Evolutionary conservation across 2,888 invertebrate genomes (phyloP).

Genomic region (Drosophila anomalata): DNA sequence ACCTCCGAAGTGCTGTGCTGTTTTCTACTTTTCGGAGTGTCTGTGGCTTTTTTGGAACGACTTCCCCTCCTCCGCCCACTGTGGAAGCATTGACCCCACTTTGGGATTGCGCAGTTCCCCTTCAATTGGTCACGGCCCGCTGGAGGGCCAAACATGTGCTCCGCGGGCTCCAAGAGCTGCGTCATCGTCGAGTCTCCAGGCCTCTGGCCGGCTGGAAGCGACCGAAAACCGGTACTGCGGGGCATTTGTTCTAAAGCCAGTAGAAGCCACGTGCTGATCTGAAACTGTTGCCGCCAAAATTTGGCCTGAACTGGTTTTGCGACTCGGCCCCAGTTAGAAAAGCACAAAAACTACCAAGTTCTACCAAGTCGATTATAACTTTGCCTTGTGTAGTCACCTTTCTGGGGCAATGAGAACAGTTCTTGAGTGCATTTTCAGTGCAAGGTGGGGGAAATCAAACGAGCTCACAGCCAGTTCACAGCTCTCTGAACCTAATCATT

Average conservation of each 20-base stretch:
- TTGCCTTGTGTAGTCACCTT: background rate
- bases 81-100: slow-evolving; percentile 61
- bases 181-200: slow-evolving; percentile 50
- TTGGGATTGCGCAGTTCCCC: slow-evolving; percentile 55
- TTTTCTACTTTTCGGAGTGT: slow-evolving; percentile 25
- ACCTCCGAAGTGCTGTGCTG: slow-evolving; percentile 20
- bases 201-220: slow-evolving; percentile 17
- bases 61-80: slow-evolving; percentile 5
- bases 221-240: slow-evolving; percentile 56
- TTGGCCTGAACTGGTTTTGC: slow-evolving; percentile 62
- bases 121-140: slow-evolving; percentile 67
- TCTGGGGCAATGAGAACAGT: background rate
- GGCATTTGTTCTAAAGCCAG: slow-evolving; percentile 24
- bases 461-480: background rate
- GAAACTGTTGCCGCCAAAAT: slow-evolving; percentile 66
- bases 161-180: slow-evolving; percentile 45
- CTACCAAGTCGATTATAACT: background rate
- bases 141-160: slow-evolving; percentile 61
- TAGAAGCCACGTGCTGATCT: slow-evolving; percentile 63
- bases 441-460: background rate
- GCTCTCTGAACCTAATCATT: slow-evolving; percentile 6
- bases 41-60: background rate
- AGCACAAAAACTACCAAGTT: background rate
- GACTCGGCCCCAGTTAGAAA: background rate
- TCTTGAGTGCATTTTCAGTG: background rate